Percentiles rank a stretch among this genome's conserved stretches.
Evolutionary conservation across 2,888 invertebrate genomes (phyloP).

Genomic region (Bugulina stolonifera): DNA sequence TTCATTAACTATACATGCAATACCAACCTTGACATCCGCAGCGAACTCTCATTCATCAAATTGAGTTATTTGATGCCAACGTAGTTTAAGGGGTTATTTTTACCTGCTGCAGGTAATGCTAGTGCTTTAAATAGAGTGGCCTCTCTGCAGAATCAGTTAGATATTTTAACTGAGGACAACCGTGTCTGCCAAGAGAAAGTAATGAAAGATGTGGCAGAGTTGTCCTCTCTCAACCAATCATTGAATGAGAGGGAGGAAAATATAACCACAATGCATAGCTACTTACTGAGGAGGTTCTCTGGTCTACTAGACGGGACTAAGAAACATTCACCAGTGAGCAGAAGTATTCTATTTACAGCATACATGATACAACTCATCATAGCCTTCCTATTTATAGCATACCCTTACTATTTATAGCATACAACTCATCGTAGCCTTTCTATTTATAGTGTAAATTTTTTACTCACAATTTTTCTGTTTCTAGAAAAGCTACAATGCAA

Average conservation of each 20-base stretch:
- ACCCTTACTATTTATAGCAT: too few relatives aligned
- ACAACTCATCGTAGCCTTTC: too few relatives aligned
- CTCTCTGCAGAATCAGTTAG: conserved; percentile 13
- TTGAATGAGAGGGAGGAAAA: not conserved
- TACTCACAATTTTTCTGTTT: too few relatives aligned
- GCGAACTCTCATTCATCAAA: too few relatives aligned
- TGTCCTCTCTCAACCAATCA: not conserved
- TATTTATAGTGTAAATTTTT: too few relatives aligned
- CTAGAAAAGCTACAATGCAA: not conserved
- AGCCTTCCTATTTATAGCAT: too few relatives aligned
- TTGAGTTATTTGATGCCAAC: too few relatives aligned
- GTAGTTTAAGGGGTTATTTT: too few relatives aligned
- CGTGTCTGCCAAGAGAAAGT: not conserved
- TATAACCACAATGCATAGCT: not conserved
- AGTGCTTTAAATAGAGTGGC: not conserved
- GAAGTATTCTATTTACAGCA: too few relatives aligned
- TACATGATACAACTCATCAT: too few relatives aligned
- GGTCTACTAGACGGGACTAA: not conserved
- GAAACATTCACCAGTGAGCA: not conserved
- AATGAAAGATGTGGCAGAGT: not conserved
- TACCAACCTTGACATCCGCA: too few relatives aligned
- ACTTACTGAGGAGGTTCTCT: not conserved
- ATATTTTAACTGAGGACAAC: not conserved
- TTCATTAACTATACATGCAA: too few relatives aligned
- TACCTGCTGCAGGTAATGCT: not conserved